These are phyloP conservation scores for Chondrosia reniformis DNA, from an alignment of 37 sponge, comb jelly and placozoan genomes.

Conservation along the genomic window DNA sequence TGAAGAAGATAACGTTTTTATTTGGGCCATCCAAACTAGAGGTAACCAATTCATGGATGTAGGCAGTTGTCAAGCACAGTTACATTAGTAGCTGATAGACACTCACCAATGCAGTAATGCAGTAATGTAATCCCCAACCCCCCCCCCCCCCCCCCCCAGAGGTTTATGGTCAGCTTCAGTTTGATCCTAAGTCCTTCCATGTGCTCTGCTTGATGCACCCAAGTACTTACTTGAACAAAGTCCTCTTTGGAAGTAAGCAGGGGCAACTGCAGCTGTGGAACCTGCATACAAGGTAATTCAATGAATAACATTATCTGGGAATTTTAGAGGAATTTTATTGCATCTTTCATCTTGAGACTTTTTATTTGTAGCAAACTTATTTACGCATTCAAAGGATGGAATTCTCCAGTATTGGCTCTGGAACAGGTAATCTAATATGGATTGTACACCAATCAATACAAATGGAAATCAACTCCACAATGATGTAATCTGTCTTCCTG, in stretches of 20 bases:
- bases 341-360: no score
- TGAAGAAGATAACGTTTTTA: conserved; percentile 47
- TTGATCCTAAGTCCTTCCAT: conserved; percentile 53
- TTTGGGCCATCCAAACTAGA: conserved; percentile 47
- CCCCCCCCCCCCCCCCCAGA: no score
- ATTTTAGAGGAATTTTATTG: no score
- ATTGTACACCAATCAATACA: no score
- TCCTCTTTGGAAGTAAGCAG: conserved; percentile 78
- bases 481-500: no score
- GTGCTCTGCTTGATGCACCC: conserved; percentile 79
- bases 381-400: conserved; percentile 85
- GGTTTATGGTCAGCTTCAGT: conserved; percentile 78
- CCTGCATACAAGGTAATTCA: conserved; percentile 71
- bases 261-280: conserved; percentile 96
- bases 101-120: no score
- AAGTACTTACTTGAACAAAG: conserved; percentile 94
- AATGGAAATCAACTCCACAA: no score
- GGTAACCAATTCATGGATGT: conserved; percentile 32
- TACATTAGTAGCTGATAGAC: no score
- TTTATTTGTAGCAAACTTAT: conserved; percentile 38
- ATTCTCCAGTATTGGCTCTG: conserved; percentile 48
- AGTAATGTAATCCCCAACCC: no score
- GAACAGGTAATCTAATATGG: conserved; percentile 30
- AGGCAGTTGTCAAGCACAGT: no score
- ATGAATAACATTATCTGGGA: no score